Evolutionary conservation across 2,888 invertebrate genomes (phyloP).

Genomic region (Nephrotoma flavescens): DNA sequence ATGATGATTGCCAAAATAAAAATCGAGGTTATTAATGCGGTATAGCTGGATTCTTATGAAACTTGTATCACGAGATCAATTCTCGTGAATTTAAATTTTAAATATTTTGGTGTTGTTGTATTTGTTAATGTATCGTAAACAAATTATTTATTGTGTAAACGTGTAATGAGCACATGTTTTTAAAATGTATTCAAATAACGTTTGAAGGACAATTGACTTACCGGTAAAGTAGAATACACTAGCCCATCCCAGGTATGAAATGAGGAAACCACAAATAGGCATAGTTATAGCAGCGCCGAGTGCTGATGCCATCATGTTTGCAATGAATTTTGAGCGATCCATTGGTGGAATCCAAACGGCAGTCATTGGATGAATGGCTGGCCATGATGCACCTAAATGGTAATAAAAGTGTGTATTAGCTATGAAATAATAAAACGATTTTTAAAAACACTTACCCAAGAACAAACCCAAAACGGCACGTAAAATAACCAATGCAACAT

Average conservation of each 20-base stretch:
- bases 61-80: not conserved
- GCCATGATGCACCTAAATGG: slow-evolving; percentile 72
- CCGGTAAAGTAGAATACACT: slow-evolving; percentile 81
- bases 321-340: slow-evolving; percentile 85
- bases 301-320: slow-evolving; percentile 86
- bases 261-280: slow-evolving; percentile 73
- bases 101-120: not conserved
- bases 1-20: not conserved
- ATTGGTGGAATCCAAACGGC: slow-evolving; percentile 89
- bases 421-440: not conserved
- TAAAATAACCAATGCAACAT: slow-evolving; percentile 51
- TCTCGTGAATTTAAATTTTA: not conserved
- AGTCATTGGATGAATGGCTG: slow-evolving; percentile 84
- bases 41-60: not conserved
- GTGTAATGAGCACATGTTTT: not conserved
- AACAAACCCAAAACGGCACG: slow-evolving; percentile 63
- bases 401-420: slow-evolving; percentile 13
- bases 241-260: slow-evolving; percentile 71
- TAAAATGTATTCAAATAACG: not conserved
- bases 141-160: not conserved
- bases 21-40: not conserved
- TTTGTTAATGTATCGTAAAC: not conserved
- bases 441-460: slow-evolving; percentile 29
- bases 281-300: slow-evolving; percentile 83
- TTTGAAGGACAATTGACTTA: slow-evolving; percentile 18